Evolutionary conservation across 92 coral and sea anemone genomes (phyloP).

Genomic region (Pocillopora grandis): DNA sequence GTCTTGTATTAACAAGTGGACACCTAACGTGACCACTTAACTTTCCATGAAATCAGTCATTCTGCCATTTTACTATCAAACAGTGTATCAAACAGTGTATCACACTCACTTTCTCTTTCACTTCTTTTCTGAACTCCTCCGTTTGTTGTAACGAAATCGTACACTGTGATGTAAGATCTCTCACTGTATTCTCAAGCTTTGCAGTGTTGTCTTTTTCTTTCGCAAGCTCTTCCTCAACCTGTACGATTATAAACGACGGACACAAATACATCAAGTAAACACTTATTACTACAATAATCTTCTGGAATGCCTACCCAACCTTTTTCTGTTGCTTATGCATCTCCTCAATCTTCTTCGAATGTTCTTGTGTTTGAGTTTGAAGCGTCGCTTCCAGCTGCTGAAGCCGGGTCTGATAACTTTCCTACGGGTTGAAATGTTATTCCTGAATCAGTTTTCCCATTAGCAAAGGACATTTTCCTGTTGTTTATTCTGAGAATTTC

Average conservation of each 20-base stretch:
- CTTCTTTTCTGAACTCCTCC: conserved; percentile 58
- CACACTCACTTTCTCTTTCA: conserved; percentile 74
- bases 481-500: too few relatives aligned
- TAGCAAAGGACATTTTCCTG: too few relatives aligned
- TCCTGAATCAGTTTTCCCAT: too few relatives aligned
- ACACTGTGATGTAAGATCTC: conserved; percentile 67
- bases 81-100: background rate
- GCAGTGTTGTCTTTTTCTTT: conserved; percentile 58
- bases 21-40: too few relatives aligned
- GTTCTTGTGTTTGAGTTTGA: conserved; percentile 80
- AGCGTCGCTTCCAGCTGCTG: conserved; percentile 65
- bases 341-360: conserved; percentile 79
- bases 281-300: background rate
- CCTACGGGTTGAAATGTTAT: background rate
- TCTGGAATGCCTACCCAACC: conserved; percentile 32
- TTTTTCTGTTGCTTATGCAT: conserved; percentile 85
- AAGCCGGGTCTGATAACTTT: conserved; percentile 50
- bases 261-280: background rate
- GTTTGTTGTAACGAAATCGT: conserved; percentile 52
- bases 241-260: background rate
- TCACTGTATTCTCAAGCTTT: conserved; percentile 70
- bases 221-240: conserved; percentile 80
- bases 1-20: too few relatives aligned
- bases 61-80: background rate
- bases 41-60: too few relatives aligned